Percentiles rank a stretch among this genome's conserved stretches.
Evolutionary conservation across 2,888 invertebrate genomes (phyloP).

Genomic region (Sphaerophoria rueppellii): DNA sequence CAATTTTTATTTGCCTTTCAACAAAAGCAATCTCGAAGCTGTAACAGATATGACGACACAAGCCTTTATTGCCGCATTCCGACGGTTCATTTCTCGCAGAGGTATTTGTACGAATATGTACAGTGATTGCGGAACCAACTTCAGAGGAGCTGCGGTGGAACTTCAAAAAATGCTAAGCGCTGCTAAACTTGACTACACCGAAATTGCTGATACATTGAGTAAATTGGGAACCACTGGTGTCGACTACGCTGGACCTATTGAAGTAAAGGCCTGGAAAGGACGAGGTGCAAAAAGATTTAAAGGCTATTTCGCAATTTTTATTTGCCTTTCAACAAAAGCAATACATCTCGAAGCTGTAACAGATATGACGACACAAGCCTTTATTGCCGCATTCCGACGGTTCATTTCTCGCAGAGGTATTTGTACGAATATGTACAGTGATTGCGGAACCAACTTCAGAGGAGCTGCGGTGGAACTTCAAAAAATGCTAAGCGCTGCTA

Average conservation of each 20-base stretch:
- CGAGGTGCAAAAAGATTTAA: constrained; percentile 71
- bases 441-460: constrained; percentile 1
- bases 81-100: constrained; percentile 1
- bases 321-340: constrained; percentile 74
- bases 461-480: constrained; percentile 14
- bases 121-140: constrained; percentile 13
- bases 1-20: constrained; percentile 75
- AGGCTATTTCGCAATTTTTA: constrained; percentile 74
- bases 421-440: constrained; percentile 8
- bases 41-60: constrained; percentile 29
- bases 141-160: constrained; percentile 6
- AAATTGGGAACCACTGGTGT: background rate
- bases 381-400: constrained; percentile 19
- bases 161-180: constrained; percentile 1
- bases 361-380: constrained; percentile 13
- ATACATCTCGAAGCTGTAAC: constrained; percentile 62
- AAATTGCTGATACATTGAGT: background rate
- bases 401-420: constrained; percentile 18
- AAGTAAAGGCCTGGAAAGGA: constrained; percentile 23
- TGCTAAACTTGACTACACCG: background rate
- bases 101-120: constrained; percentile 16
- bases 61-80: constrained; percentile 28
- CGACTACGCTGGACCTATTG: constrained; percentile 33
- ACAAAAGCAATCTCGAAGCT: constrained; percentile 66
- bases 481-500: constrained; percentile 2